A percentile compares a stretch with the other conserved stretches of the same genome.
Conservation (phyloP, 1,140 invertebrate genomes). For the Drosophila kurseongensis region DNA sequence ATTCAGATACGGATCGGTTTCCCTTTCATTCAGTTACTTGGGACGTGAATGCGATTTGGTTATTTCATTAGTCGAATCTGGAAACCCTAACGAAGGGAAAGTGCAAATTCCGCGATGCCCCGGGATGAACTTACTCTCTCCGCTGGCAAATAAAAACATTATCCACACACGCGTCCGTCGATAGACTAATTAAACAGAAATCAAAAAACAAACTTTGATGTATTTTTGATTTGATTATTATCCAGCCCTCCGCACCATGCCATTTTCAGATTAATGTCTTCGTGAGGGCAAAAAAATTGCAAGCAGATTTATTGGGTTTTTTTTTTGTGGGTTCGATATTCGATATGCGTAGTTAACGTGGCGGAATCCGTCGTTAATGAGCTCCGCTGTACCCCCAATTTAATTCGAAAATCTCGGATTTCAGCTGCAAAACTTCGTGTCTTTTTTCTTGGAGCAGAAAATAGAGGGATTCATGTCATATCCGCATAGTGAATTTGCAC, state of each 20-base stretch:
- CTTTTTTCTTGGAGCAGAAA: conserved; percentile 5
- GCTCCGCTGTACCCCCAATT: conserved; percentile 16
- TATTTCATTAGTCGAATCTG: conserved; percentile 2
- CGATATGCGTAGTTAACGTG: conserved; percentile 29
- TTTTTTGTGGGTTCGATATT: conserved; percentile 6
- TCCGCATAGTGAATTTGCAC: conserved; percentile 48
- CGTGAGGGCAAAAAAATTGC: conserved; percentile 24
- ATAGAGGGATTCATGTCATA: conserved; percentile 32
- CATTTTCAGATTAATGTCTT: conserved; percentile 34
- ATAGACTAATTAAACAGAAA: conserved; percentile 35
- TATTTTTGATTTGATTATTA: conserved; percentile 33
- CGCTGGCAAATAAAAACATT: conserved; percentile 27
- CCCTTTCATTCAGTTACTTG: conserved; percentile 1
- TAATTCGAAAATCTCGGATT: conserved; percentile 34
- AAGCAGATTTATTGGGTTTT: conserved; percentile 26
- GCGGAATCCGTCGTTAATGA: conserved; percentile 37
- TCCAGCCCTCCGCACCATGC: neutral
- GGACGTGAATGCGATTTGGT: conserved; percentile 16
- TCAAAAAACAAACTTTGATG: conserved; percentile 23
- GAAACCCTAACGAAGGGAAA: conserved; percentile 43
- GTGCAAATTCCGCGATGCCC: conserved; percentile 19
- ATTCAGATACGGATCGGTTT: conserved; percentile 14
- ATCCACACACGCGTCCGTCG: conserved; percentile 10
- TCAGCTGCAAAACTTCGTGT: conserved; percentile 24
- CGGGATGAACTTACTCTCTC: conserved; percentile 29